Evolutionary conservation across 2,888 invertebrate genomes (phyloP).

Genomic region (Philereme vetulata): DNA sequence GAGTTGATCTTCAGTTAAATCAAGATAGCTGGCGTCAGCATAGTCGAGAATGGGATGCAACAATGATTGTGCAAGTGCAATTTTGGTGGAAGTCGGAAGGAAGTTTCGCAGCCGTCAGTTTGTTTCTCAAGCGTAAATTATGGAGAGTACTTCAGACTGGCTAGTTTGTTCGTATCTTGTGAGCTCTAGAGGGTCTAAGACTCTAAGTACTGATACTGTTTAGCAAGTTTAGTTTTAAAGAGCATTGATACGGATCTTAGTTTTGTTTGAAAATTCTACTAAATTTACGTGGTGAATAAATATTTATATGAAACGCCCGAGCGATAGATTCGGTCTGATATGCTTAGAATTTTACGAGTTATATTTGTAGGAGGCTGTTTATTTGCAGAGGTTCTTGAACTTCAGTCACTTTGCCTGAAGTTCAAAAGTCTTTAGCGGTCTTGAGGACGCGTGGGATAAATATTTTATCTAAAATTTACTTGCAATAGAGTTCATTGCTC

Average conservation of each 20-base stretch:
- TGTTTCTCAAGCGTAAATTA: conserved; percentile 31
- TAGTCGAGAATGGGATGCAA: too few relatives aligned
- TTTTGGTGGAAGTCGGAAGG: too few relatives aligned
- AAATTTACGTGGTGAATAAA: conserved; percentile 19
- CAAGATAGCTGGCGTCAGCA: too few relatives aligned
- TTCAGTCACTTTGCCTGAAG: conserved; percentile 9
- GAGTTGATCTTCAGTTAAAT: too few relatives aligned
- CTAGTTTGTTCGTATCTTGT: conserved; percentile 23
- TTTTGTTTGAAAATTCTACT: conserved; percentile 5
- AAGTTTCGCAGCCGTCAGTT: too few relatives aligned
- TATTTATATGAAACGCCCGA: conserved; percentile 24
- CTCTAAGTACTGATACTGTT: conserved; percentile 15
- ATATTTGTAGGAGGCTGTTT: conserved; percentile 21
- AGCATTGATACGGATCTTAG: conserved; percentile 2
- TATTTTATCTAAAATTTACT: conserved; percentile 6
- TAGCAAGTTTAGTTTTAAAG: conserved; percentile 20
- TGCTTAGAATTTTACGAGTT: conserved; percentile 17
- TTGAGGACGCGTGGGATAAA: conserved; percentile 7
- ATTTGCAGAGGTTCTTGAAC: conserved; percentile 34
- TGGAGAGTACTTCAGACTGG: conserved; percentile 28
- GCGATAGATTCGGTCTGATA: conserved; percentile 9
- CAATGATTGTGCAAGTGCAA: too few relatives aligned
- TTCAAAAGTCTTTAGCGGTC: not conserved
- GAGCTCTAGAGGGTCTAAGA: conserved; percentile 25
- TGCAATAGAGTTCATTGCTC: conserved; percentile 7